Conservation (phyloP, 1,140 invertebrate species). For the Drosophila orosa region DNA sequence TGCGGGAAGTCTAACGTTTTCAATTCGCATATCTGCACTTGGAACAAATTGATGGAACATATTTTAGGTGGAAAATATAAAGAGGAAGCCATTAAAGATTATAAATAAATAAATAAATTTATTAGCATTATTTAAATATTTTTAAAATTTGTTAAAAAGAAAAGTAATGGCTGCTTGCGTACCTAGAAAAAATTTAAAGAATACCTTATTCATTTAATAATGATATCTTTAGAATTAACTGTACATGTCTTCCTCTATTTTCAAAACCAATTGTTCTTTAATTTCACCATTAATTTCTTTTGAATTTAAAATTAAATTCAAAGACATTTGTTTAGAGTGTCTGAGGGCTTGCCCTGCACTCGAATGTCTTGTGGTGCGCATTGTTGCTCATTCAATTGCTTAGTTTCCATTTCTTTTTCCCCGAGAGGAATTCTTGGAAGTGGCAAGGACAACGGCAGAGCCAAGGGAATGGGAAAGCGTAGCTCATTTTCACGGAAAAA, state of each 20-base stretch:
- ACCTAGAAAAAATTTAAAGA: not conserved
- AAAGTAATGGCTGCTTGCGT: not conserved
- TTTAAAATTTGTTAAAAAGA: not conserved
- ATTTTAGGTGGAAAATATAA: not conserved
- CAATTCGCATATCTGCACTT: constrained; percentile 61
- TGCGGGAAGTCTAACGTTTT: constrained; percentile 46
- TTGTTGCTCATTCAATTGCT: constrained; percentile 76
- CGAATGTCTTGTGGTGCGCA: constrained; percentile 79
- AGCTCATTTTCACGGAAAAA: constrained; percentile 69
- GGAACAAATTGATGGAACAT: not conserved
- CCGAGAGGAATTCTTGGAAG: constrained; percentile 45
- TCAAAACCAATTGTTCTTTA: not conserved
- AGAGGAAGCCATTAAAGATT: not conserved
- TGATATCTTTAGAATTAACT: not conserved
- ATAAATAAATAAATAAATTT: not conserved
- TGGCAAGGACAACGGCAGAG: constrained; percentile 49
- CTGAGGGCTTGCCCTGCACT: constrained; percentile 42
- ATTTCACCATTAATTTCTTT: not conserved
- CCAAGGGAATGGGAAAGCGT: constrained; percentile 27
- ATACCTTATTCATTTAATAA: not conserved
- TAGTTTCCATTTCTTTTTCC: constrained; percentile 38
- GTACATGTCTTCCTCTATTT: not conserved
- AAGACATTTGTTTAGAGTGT: not conserved
- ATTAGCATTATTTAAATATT: not conserved
- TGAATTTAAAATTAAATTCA: too few species aligned